These are phyloP conservation scores for Nebria ingens DNA, from an alignment of 1,140 invertebrate genomes.

Conservation along the genomic window DNA sequence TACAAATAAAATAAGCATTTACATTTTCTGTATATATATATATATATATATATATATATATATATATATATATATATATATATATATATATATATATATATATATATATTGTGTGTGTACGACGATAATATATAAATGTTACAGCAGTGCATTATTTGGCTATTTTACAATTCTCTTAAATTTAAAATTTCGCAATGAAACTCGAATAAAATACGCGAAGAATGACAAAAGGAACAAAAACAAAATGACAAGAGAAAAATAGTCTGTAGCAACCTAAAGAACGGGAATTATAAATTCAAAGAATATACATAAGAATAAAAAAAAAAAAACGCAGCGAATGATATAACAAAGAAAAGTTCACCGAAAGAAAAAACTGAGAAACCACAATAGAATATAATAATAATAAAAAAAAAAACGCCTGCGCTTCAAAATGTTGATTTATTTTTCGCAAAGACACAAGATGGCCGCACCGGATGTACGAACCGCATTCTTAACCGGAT, in stretches of 20 bases:
- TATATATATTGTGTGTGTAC: no score
- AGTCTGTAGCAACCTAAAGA: no score
- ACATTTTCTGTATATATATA: no score
- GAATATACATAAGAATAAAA: neutral
- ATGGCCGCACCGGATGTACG: neutral
- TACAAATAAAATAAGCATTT: no score
- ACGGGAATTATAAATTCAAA: slow-evolving; percentile 7
- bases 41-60: no score
- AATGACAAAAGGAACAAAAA: neutral
- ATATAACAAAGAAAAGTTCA: neutral
- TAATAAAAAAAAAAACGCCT: neutral
- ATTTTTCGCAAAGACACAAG: slow-evolving; percentile 5
- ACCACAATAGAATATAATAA: slow-evolving; percentile 2
- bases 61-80: no score
- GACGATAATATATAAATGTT: no score
- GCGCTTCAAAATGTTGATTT: slow-evolving; percentile 2
- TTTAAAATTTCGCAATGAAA: slow-evolving; percentile 7
- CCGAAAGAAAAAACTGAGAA: neutral
- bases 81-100: no score
- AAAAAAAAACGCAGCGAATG: slow-evolving; percentile 1
- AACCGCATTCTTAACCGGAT: neutral
- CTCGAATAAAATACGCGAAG: neutral
- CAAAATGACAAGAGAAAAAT: neutral
- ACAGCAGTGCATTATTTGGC: no score
- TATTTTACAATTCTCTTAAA: no score